phyloP scores from a whole-genome alignment of 2,113 vertebrate species.

The Puma concolor region DNA sequence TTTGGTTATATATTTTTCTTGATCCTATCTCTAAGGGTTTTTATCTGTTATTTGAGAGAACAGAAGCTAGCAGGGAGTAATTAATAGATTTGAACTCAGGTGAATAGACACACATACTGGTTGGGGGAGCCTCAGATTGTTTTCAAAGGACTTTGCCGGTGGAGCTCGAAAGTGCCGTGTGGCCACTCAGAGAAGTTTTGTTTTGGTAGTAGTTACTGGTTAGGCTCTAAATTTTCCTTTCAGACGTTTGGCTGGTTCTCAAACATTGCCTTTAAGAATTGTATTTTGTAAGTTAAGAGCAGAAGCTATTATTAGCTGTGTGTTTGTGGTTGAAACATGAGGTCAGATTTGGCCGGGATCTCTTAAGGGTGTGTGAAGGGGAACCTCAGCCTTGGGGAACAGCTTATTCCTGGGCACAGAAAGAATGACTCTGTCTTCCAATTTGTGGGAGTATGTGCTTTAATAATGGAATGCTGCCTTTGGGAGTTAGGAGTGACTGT shows the following conservation, averaged over 20 bases:
- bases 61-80: constrained; percentile 44
- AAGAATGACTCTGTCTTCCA: neutral
- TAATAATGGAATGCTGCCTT: constrained; percentile 33
- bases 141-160: constrained; percentile 33
- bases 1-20: constrained; percentile 21
- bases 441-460: constrained; percentile 60
- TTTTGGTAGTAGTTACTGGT: constrained; percentile 72
- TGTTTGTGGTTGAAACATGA: constrained; percentile 85
- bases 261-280: constrained; percentile 81
- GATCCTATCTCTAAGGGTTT: constrained; percentile 30
- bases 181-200: constrained; percentile 41
- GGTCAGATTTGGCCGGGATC: constrained; percentile 83
- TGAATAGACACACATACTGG: constrained; percentile 40
- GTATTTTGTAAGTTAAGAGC: constrained; percentile 85
- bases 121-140: constrained; percentile 1
- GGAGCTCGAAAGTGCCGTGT: neutral
- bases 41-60: constrained; percentile 47
- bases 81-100: constrained; percentile 61
- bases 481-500: neutral
- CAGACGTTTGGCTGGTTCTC: constrained; percentile 74
- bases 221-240: constrained; percentile 73
- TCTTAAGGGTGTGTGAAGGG: constrained; percentile 77
- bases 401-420: constrained; percentile 67
- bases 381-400: constrained; percentile 40
- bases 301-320: constrained; percentile 86